Base-by-base conservation (phyloP, 1,140 invertebrate genomes). In the Heliothis virescens region DNA sequence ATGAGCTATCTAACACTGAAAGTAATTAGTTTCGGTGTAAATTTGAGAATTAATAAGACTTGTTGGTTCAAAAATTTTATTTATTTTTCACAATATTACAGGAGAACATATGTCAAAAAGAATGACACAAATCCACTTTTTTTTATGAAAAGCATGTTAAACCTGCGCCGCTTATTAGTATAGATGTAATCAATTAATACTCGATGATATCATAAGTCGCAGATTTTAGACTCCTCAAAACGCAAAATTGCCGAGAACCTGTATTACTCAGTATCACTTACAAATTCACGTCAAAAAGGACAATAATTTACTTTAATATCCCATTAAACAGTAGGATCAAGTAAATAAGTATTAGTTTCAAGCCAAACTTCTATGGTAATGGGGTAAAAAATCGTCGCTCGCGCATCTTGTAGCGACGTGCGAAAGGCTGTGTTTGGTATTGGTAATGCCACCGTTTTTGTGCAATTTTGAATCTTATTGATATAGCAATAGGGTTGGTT, bases 261-360 rank as follows among this genome's bases (percentile, higher is more conserved):
- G 15, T 15, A n/a, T n/a, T 34, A 67, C 13, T 50, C 16, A 55
- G 9, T 53, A 29, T 72, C 2, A n/a, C 16, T 29, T 21, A 34
- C 26, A 29, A n/a, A 72, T 55, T 74, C 55, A 11, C 53, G 47
- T 47, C 34, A 71, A 34, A 76, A 50, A 41, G 34, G 34, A 41
- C 5, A 41, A 41, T 41, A 41, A 53, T 63, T 52, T 26, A 76
- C 74, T 18, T 52, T 76, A 65, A 53, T 53, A 7, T 12, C n/a
- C 57, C 21, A 63, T 76, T 62, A 60, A 60, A 50, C 67, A 52
- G 67, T 26, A 62, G 47, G 53, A 72, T 9, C 10, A 55, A 76
- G 16, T 76, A 76, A 53, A 76, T 76, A 76, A 63, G 18, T 76
- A 76, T 65, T 76, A 65, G 74, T 76, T 53, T 16, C 74, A 53